Base-by-base conservation (phyloP, 2,888 invertebrate genomes). In the Meloe dianella region DNA sequence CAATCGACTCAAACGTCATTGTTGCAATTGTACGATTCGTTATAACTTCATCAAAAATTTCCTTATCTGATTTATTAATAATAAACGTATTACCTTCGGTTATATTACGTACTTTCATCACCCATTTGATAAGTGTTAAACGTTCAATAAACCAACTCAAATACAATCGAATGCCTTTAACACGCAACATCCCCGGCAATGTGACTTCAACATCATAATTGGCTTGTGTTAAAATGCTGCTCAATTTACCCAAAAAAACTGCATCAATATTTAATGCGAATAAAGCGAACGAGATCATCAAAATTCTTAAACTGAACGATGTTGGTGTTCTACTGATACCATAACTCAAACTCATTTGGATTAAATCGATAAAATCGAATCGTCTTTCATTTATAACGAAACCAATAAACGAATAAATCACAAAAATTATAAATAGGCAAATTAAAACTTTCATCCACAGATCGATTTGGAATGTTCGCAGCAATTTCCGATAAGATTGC, bases 211-310 rank as follows among this genome's bases (percentile, higher is more conserved):
- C n/a, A 22, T 71, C 71, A 29, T 63, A 69, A 14, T 61, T 35
- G 3, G 68, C 57, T 17, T 59, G 41, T 1, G 71, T 71, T 20
- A 74, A 72, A 30, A 72, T 65, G 51, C 74, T 74, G 63, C 73
- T 74, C 22, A 75, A 64, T 64, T 74, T 74, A 5, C 74, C 71
- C 27, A 73, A 51, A 54, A 73, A 75, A 4, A 72, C 64, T 2
- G 73, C 51, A 41, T 71, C 71, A 14, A 74, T 72, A 30, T 56
- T 69, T 4, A 75, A 58, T 17, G 63, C 66, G 47, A 69, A 73
- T 10, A 72, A 54, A 0, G 64, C 57, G 30, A 67, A 74, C 57
- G 66, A 68, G 5, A 69, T 51, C 8, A 72, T 60, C 6, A 75
- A 22, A 27, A 73, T 41, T 59, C 71, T 65, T 47, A 73, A 56